A percentile compares a stretch with the other conserved stretches of the same genome.
Evolutionary conservation across 1,140 invertebrate species (phyloP).

Genomic region (Drosophila parabipectinata): DNA sequence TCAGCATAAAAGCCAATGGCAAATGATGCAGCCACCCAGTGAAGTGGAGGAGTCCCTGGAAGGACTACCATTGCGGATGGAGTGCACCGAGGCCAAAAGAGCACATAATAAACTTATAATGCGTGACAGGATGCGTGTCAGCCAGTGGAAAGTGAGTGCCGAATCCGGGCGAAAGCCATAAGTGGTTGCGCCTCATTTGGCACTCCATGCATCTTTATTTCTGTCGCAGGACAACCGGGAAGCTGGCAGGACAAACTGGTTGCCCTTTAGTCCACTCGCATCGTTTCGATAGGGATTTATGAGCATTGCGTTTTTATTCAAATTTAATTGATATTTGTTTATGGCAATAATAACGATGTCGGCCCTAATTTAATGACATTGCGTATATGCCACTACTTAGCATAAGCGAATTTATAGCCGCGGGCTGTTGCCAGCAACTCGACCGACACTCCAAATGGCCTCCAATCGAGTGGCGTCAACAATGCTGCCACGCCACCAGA

Average conservation of each 20-base stretch:
- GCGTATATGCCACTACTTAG: constrained; percentile 32
- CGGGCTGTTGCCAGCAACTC: constrained; percentile 20
- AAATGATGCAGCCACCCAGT: constrained; percentile 23
- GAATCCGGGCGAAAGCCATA: constrained; percentile 34
- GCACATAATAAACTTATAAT: constrained; percentile 70
- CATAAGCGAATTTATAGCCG: constrained; percentile 46
- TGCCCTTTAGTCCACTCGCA: not conserved
- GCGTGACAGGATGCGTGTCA: constrained; percentile 55
- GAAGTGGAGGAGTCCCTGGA: not conserved
- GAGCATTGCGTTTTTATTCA: constrained; percentile 73
- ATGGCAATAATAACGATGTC: constrained; percentile 64
- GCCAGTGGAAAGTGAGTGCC: constrained; percentile 26
- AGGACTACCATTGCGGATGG: not conserved
- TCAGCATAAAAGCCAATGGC: constrained; percentile 44
- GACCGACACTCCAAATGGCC: constrained; percentile 23
- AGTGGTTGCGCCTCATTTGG: constrained; percentile 68
- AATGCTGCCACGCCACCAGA: constrained; percentile 3
- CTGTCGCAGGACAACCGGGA: not conserved
- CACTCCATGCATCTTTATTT: constrained; percentile 61
- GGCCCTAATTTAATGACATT: constrained; percentile 40
- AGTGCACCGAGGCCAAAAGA: constrained; percentile 49
- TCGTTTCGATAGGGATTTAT: constrained; percentile 38
- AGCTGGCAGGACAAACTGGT: not conserved
- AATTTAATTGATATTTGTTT: constrained; percentile 73
- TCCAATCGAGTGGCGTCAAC: constrained; percentile 39